Evolutionary conservation across 2,888 invertebrate species (phyloP).

Genomic region (Entomobrya proxima): DNA sequence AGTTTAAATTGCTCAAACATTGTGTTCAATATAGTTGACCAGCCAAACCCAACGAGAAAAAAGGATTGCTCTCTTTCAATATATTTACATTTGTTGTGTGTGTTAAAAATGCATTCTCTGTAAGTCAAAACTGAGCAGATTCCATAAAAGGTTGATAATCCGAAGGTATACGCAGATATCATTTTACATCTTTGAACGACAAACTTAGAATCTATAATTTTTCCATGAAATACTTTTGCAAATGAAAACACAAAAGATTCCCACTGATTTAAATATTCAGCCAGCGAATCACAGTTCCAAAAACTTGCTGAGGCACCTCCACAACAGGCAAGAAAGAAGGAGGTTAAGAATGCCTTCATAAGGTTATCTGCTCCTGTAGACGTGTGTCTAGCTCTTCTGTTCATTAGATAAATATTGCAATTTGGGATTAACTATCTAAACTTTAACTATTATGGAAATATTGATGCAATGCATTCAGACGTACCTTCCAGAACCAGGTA

Average conservation of each 20-base stretch:
- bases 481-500: conserved; percentile 23
- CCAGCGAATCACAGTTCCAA: neutral
- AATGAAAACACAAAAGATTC: conserved; percentile 1
- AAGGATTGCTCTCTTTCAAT: conserved; percentile 31
- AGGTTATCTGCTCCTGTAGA: neutral
- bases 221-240: neutral
- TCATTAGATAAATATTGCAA: too few relatives aligned
- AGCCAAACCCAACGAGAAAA: conserved; percentile 8
- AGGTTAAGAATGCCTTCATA: conserved; percentile 7
- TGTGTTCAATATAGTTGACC: conserved; percentile 17
- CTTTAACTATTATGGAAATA: too few relatives aligned
- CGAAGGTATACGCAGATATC: neutral
- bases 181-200: neutral
- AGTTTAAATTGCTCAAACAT: conserved; percentile 35
- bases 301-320: conserved; percentile 12
- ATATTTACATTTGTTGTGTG: neutral
- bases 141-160: neutral
- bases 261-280: conserved; percentile 34
- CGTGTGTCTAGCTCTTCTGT: neutral
- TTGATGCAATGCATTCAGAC: neutral
- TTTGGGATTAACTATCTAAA: too few relatives aligned
- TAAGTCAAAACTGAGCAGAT: neutral
- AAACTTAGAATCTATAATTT: neutral
- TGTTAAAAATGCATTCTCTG: neutral
- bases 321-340: conserved; percentile 6